Conservation (phyloP, 1,140 invertebrate genomes). For the Leptopilina clavipes region DNA sequence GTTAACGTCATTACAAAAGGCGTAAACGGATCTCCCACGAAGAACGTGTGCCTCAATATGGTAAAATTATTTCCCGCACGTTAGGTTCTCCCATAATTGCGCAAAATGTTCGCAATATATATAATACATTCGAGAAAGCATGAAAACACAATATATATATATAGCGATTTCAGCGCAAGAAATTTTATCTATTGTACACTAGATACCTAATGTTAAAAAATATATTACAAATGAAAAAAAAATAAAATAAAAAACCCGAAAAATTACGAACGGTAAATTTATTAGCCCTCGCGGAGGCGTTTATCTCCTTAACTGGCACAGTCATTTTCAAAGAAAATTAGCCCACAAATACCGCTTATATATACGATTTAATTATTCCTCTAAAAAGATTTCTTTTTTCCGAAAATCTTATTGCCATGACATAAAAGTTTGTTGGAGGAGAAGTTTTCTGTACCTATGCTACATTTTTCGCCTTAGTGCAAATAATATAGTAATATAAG, state of each 20-base stretch:
- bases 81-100: conserved; percentile 10
- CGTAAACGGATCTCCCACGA: conserved; percentile 18
- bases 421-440: conserved; percentile 2
- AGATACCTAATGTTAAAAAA: neutral
- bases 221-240: neutral
- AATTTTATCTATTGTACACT: neutral
- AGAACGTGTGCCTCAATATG: conserved; percentile 18
- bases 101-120: conserved; percentile 5
- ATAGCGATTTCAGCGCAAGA: neutral
- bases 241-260: neutral
- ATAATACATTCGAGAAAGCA: neutral
- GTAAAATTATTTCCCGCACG: conserved; percentile 15
- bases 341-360: neutral
- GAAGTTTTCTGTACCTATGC: neutral
- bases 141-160: no score
- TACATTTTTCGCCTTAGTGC: neutral
- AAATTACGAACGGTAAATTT: neutral
- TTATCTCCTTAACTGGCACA: conserved; percentile 2
- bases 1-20: conserved; percentile 13
- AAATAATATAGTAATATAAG: conserved; percentile 21
- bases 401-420: conserved; percentile 1
- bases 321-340: conserved; percentile 7
- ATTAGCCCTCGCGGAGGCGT: neutral
- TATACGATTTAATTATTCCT: conserved; percentile 7
- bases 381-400: neutral